Evolutionary conservation across 1,140 invertebrate genomes (phyloP), one percentile per base, ranked within the genome.

Genomic region (Fopius arisanus): DNA sequence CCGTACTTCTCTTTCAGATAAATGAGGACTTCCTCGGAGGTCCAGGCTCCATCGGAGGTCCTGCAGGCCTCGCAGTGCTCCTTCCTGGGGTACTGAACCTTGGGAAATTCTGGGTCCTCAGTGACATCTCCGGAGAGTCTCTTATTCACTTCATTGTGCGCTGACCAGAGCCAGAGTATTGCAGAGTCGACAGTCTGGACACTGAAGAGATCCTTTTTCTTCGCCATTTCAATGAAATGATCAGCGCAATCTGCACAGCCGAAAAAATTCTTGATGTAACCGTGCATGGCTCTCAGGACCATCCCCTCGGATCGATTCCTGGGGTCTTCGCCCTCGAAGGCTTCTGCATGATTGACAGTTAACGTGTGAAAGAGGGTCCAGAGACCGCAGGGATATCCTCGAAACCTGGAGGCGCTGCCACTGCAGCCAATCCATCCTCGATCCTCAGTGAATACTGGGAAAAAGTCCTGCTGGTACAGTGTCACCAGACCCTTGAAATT

Each of bases 321-420:
- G 37, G 89, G 82, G 2, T 43, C 31, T 26, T 84, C 84, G 2
- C 84, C 75, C 12, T 68, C 73, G 19, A 80, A 78, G 63, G 87
- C 82, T 12, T 89, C 86, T 0, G 92, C 91, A 62, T 93, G 93
- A 82, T 93, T 93, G 0, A 98, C 94, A 9, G 96, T 97, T 23
- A 99, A 85, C 51, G 94, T 95, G 83, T 99, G 98, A 84, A 99
- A 99, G 72, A 98, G 88, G 37, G 92, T 95, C 98, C 98, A 99
- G 14, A 99, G 86, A 0, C 96, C 93, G 88, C 98, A 99, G 0
- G 97, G 95, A 84, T 96, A 99, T n/a, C 97, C 96, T 62, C 98
- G 90, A 63, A 89, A 91, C 37, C 90, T 87, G 1, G 92, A 84
- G 51, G 89, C 85, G 81, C 94, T 96, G 6, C 96, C 96, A 79